Percentiles rank a stretch among this genome's conserved stretches.
Evolutionary conservation across 2,797 vertebrate species (phyloP).

Genomic region (Oreonectes daqikongensis): DNA sequence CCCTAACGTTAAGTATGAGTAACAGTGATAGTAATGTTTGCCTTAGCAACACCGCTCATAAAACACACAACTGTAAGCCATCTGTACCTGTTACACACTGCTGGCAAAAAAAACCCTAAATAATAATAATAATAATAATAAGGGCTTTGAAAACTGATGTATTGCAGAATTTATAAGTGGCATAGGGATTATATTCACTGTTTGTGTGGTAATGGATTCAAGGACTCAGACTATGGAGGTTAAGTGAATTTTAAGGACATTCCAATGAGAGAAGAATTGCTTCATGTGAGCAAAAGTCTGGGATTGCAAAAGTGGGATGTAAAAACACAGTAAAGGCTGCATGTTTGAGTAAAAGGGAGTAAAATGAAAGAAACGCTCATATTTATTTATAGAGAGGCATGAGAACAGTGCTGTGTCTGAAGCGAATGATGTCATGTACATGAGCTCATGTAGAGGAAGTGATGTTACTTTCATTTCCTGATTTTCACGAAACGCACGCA

Average conservation of each 20-base stretch:
- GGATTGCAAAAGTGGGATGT: not conserved
- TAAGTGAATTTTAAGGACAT: slow-evolving; percentile 22
- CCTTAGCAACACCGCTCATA: too few species aligned
- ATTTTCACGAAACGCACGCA: not conserved
- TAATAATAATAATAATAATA: too few species aligned
- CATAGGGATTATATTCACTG: not conserved
- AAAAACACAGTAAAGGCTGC: not conserved
- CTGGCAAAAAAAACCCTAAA: too few species aligned
- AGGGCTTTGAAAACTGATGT: too few species aligned
- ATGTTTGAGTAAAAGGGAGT: not conserved
- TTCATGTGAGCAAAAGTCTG: slow-evolving; percentile 8
- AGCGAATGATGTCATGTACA: slow-evolving; percentile 42
- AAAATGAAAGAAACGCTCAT: not conserved
- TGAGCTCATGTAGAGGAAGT: slow-evolving; percentile 19
- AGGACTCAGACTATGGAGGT: slow-evolving; percentile 14
- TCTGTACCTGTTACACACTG: too few species aligned
- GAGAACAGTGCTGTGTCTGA: slow-evolving; percentile 15
- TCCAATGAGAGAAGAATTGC: slow-evolving; percentile 1
- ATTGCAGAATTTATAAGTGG: not conserved
- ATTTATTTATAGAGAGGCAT: slow-evolving; percentile 38
- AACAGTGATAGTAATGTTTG: too few species aligned
- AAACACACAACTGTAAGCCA: too few species aligned
- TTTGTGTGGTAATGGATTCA: slow-evolving; percentile 23
- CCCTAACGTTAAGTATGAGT: too few species aligned
- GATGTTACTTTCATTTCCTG: slow-evolving; percentile 38